Base-by-base conservation (phyloP, 2,113 vertebrate genomes). In the Toxostoma redivivum region DNA sequence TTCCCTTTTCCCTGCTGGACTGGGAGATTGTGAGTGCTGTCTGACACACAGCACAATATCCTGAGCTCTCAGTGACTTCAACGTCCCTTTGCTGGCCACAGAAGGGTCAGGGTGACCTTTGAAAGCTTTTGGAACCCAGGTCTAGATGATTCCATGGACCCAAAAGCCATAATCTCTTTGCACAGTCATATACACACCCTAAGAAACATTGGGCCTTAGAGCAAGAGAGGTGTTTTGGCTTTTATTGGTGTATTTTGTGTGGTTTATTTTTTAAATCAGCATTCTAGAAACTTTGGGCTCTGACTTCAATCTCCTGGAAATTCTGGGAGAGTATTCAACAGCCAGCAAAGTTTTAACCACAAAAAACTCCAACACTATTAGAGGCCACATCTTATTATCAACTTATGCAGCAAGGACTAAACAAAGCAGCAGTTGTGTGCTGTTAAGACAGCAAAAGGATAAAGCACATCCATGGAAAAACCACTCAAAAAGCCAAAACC, bases 101-200 rank as follows among this genome's bases (percentile, higher is more conserved):
- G 15, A 81, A 92, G 47, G 83, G 94, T 86, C 88, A 93, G 33
- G 37, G 64, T 93, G 88, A 96, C 96, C 79, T 93, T 2, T 56
- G 74, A 87, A 30, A 89, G n/a, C 64, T 74, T 73, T 28, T 27
- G 57, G 42, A 57, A 62, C 35, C 70, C 28, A 27, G 80, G 47
- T 27, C 33, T 38, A 44, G 74, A 82, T 7, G 35, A 2, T 53
- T 24, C 38, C 13, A 15, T 7, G 38, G 64, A 16, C 66, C 37
- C 61, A 14, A 56, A 54, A 61, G 7, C 27, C 17, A 1, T 70
- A 90, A 97, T 96, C 94, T 95, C 64, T 73, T 31, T 21, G 51
- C 42, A 70, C 94, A 94, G 86, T 7, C 54, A 38, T 0, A 38
- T 3, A 47, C 88, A 94, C 86, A 74, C 88, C 92, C 92, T 66